These are phyloP conservation scores for Agriopis aurantiaria DNA, from an alignment of 2,888 invertebrate species.

Conservation along the genomic window DNA sequence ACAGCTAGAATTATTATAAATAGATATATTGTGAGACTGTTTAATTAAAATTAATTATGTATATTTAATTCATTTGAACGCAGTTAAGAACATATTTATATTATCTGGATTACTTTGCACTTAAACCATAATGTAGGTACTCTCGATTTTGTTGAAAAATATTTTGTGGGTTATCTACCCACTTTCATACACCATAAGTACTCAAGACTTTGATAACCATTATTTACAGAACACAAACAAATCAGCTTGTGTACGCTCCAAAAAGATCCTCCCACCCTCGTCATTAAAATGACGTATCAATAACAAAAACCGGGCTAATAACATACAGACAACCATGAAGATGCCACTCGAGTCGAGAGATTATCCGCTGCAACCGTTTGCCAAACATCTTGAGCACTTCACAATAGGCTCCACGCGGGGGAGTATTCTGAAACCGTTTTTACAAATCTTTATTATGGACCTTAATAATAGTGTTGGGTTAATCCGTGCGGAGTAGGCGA, in stretches of 20 bases:
- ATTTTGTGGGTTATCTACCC: too few species aligned
- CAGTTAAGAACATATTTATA: too few species aligned
- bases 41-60: too few species aligned
- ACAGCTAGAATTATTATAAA: too few species aligned
- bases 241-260: conserved; percentile 13
- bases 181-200: not conserved
- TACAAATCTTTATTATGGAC: conserved; percentile 21
- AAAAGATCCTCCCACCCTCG: conserved; percentile 23
- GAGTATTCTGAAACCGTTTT: conserved; percentile 54
- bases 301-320: conserved; percentile 44
- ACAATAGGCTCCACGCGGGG: conserved; percentile 59
- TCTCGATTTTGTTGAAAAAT: too few species aligned
- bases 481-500: conserved; percentile 68
- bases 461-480: conserved; percentile 69
- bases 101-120: too few species aligned
- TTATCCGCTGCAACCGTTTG: conserved; percentile 53
- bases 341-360: conserved; percentile 30
- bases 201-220: not conserved
- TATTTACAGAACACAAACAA: conserved; percentile 3
- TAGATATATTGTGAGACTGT: too few species aligned
- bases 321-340: conserved; percentile 56
- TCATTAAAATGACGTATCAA: conserved; percentile 43
- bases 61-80: too few species aligned
- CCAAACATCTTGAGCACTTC: conserved; percentile 59
- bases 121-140: too few species aligned